Evolutionary conservation across 2,888 invertebrate genomes (phyloP).

Genomic region (Hyles lineata): DNA sequence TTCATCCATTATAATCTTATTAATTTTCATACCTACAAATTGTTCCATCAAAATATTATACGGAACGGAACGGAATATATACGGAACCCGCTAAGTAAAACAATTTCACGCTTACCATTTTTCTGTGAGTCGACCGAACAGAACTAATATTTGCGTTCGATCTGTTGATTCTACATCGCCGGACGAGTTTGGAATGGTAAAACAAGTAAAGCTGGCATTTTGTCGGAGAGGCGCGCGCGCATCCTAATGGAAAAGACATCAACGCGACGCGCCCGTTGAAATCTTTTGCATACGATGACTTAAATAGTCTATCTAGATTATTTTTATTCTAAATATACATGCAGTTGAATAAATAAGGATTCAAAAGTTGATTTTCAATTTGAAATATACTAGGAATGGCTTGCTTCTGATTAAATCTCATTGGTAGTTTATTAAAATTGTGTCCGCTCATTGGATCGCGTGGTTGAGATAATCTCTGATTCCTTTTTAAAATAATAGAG

Average conservation of each 20-base stretch:
- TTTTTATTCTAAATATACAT: not conserved
- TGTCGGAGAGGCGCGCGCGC: slow-evolving; percentile 13
- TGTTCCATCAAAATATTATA: not conserved
- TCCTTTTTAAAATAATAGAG: too few relatives aligned
- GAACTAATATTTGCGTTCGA: slow-evolving; percentile 66
- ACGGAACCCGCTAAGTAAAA: slow-evolving; percentile 3
- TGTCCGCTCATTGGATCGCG: too few relatives aligned
- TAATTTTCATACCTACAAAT: too few relatives aligned
- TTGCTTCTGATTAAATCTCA: too few relatives aligned
- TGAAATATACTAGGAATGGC: too few relatives aligned
- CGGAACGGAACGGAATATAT: slow-evolving; percentile 23
- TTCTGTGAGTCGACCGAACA: slow-evolving; percentile 42
- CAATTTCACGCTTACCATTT: slow-evolving; percentile 32
- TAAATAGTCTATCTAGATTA: not conserved
- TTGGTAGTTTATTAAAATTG: too few relatives aligned
- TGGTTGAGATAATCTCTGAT: too few relatives aligned
- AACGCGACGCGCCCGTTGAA: slow-evolving; percentile 54
- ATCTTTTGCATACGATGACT: slow-evolving; percentile 50
- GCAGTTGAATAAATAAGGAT: not conserved
- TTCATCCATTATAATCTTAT: too few relatives aligned
- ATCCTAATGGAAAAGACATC: slow-evolving; percentile 27
- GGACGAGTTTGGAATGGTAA: slow-evolving; percentile 46
- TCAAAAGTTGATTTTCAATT: not conserved
- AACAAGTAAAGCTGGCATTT: slow-evolving; percentile 44
- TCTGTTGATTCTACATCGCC: slow-evolving; percentile 60